Evolutionary conservation across 2,797 vertebrate genomes (phyloP), one percentile per base, ranked within the genome.

Genomic region (Synanceia verrucosa): DNA sequence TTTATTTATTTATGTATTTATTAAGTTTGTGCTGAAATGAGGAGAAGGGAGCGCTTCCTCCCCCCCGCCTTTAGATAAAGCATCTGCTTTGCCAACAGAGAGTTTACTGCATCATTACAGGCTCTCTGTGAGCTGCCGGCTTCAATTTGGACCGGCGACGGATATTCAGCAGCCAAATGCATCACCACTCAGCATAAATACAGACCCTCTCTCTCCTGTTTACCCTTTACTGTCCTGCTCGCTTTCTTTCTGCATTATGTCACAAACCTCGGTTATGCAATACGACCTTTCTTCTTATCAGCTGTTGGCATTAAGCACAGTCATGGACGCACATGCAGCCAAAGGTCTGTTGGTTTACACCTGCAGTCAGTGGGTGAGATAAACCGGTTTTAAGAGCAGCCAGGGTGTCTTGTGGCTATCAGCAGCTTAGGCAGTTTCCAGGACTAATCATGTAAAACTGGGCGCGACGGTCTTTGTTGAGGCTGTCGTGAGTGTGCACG

Each of bases 241-340:
- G 55, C 26, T 21, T 48, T 39, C 23, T 34, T 79, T 37, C 56
- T 64, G 48, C 58, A 71, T 91, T 89, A 81, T 82, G 74, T 93
- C 86, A 81, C 81, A 48, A 56, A 85, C 66, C 58, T 48, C 59
- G 68, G 74, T 93, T 92, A 92, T 82, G 89, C 85, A 93, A 92
- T 68, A 67, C 78, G 75, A 91, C 89, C 91, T 90, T 92, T 89
- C 83, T 75, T 76, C 82, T 90, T 90, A 92, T 93, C 89, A 84
- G 88, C 87, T 89, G 82, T 81, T 88, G 84, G 78, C 87, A 85
- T 63, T 18, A 74, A 81, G 74, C 71, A 57, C 76, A 66, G 78
- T 81, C 73, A 81, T 73, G 9, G 16, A 33, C 50, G 7, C 65
- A 46, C 65, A n/a, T 21, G 31, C 44, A 63, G 81, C 39, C 65